Evolutionary conservation across 2,888 invertebrate species (phyloP), one percentile per base, ranked within the genome.

Genomic region (Parascotia fuliginaria): DNA sequence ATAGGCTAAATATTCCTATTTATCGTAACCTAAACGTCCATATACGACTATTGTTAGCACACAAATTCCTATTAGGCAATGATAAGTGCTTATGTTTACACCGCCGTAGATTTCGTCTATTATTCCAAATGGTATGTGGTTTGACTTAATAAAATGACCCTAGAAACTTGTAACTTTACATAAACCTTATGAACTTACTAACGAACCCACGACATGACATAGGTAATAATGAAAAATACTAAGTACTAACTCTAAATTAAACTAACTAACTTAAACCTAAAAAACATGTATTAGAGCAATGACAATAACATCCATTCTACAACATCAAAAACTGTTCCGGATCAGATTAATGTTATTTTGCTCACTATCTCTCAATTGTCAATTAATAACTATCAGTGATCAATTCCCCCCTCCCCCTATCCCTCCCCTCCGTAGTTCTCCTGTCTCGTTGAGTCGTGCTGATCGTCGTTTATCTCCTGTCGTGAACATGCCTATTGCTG

Each of bases 391-490:
- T 43, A 41, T 48, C 45, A 60, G 29, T 27, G 15, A 27, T 24
- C 29, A 37, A 42, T 38, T 60, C 31, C 6, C 2, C 9, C 19
- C 38, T 39, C 15, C 47, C 14, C 31, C 29, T 14, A n/a, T n/a
- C 6, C 13, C 31, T 13, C 13, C 13, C 13, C 31, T 7, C 13
- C 31, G 11, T n/a, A 3, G 9, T 3, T 9, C 12, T 19, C 12
- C 22, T 3, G 36, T 42, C 41, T 40, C 16, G 28, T 16, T 42
- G 6, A 19, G 9, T 9, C 7, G 9, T 7, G 14, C 24, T 27
- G 12, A 52, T 50, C 41, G 45, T 49, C 65, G 16, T 61, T 60
- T 42, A 19, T 61, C 46, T 41, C 50, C 46, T 29, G 61, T 65
- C 49, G 29, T 0, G n/a, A 46, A 15, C 55, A 65, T 28, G 29